A percentile compares a stretch with the other conserved stretches of the same genome.
phyloP scores from a whole-genome alignment of 2,888 invertebrate species.

The Polymixis lichenea region DNA sequence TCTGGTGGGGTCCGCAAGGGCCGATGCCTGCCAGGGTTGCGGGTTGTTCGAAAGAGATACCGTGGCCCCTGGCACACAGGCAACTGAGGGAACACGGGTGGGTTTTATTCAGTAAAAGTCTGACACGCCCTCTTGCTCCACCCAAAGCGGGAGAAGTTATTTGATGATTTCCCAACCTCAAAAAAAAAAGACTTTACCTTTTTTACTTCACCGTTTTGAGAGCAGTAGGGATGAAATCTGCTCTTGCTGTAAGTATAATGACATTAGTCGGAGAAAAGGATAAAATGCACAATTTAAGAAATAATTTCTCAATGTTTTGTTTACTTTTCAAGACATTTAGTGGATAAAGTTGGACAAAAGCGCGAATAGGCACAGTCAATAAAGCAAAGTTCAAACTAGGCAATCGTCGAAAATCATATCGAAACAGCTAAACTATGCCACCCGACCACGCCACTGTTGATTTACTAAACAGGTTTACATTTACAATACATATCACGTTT shows the following conservation, averaged over 20 bases:
- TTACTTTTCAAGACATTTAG: slow-evolving; percentile 7
- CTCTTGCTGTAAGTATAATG: background rate
- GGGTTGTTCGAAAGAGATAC: too few relatives aligned
- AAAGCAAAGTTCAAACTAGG: slow-evolving; percentile 27
- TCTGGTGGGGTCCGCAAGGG: too few relatives aligned
- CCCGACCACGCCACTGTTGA: background rate
- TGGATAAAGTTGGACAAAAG: background rate
- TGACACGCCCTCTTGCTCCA: too few relatives aligned
- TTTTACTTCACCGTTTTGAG: too few relatives aligned
- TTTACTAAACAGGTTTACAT: slow-evolving; percentile 35
- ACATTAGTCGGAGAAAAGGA: background rate
- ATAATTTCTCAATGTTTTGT: background rate
- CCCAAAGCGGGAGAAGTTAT: too few relatives aligned
- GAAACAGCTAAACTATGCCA: background rate
- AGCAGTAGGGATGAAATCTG: too few relatives aligned
- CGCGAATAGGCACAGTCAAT: slow-evolving; percentile 33
- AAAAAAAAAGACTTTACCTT: too few relatives aligned
- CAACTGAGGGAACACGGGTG: too few relatives aligned
- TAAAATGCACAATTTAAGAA: background rate
- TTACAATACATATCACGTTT: slow-evolving; percentile 34
- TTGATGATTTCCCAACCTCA: too few relatives aligned
- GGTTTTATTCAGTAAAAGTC: too few relatives aligned
- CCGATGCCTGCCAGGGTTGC: too few relatives aligned
- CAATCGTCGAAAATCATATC: slow-evolving; percentile 11
- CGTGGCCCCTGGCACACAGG: too few relatives aligned